phyloP scores from a whole-genome alignment of 2,113 vertebrate species.

The Lycaon pictus region DNA sequence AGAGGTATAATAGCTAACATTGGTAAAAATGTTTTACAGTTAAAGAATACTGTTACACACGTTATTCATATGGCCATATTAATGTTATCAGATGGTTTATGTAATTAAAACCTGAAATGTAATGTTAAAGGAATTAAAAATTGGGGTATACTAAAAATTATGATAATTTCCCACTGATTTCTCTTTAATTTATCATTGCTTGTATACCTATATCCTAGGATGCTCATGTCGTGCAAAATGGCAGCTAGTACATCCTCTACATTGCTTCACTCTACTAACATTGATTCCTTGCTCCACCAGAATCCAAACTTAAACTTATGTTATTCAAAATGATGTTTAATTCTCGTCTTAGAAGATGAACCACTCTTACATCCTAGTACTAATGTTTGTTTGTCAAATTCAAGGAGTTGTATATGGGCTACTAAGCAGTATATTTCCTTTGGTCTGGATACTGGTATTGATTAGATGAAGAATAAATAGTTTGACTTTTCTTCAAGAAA shows the following conservation, averaged over 20 bases:
- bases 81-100: neutral
- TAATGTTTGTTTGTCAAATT: slow-evolving; percentile 24
- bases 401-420: neutral
- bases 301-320: neutral
- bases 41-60: neutral
- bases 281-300: neutral
- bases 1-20: neutral
- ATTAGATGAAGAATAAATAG: neutral
- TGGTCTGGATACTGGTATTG: neutral
- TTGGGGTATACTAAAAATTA: neutral
- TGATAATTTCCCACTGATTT: neutral
- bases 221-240: neutral
- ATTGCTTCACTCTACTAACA: neutral
- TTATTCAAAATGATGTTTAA: slow-evolving; percentile 17
- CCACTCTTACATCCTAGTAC: neutral
- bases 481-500: slow-evolving; percentile 60
- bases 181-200: neutral
- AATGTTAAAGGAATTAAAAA: slow-evolving; percentile 51
- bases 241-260: no score
- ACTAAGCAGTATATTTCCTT: slow-evolving; percentile 52
- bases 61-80: slow-evolving; percentile 16
- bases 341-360: neutral
- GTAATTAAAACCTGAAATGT: slow-evolving; percentile 8
- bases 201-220: neutral
- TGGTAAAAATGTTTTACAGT: neutral